A percentile compares a stretch with the other conserved stretches of the same genome.
Conservation (phyloP, 2,888 invertebrate species). For the Acrocyrtus sp. region DNA sequence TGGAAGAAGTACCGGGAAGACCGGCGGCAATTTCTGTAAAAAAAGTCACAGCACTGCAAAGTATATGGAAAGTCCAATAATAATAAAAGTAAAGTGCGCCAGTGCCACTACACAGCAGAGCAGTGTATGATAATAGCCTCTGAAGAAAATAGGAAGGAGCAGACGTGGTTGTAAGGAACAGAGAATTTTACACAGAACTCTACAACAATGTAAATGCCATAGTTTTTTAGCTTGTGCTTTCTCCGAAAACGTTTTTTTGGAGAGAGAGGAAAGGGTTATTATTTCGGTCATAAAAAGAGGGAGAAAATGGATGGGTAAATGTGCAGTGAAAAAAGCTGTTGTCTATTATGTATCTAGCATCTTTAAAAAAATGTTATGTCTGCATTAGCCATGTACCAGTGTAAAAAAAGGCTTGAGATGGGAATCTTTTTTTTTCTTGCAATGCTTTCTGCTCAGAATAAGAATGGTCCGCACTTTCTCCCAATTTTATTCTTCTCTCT, state of each 20-base stretch:
- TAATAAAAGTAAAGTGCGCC: constrained; percentile 12
- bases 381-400: too few relatives aligned
- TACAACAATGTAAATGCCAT: background rate
- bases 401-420: too few relatives aligned
- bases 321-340: constrained; percentile 14
- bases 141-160: background rate
- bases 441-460: too few relatives aligned
- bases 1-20: background rate
- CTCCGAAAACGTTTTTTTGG: background rate
- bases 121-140: background rate
- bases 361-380: too few relatives aligned
- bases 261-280: constrained; percentile 36
- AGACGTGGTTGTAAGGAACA: background rate
- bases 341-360: too few relatives aligned
- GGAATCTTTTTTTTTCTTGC: too few relatives aligned
- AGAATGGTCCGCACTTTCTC: too few relatives aligned
- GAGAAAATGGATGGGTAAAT: constrained; percentile 43
- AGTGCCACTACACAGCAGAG: background rate
- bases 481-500: too few relatives aligned
- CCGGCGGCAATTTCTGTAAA: constrained; percentile 15
- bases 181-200: too few relatives aligned
- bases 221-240: background rate
- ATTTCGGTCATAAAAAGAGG: constrained; percentile 35
- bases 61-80: constrained; percentile 11
- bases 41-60: constrained; percentile 20